Evolutionary conservation across 92 coral and sea anemone species (phyloP).

Genomic region (Heteractis magnifica): DNA sequence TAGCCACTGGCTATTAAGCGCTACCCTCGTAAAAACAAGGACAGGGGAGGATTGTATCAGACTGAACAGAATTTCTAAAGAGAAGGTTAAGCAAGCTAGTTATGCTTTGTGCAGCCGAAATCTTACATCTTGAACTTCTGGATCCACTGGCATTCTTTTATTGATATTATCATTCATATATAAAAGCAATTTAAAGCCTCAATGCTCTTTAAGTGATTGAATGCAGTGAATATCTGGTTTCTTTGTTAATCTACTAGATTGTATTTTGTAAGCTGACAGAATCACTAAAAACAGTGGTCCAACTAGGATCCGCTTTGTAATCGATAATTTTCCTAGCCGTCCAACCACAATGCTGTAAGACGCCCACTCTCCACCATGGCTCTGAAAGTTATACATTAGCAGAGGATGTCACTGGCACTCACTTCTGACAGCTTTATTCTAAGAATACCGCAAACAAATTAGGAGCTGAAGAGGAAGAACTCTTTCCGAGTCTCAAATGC

Average conservation of each 20-base stretch:
- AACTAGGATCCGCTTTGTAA: conserved; percentile 6
- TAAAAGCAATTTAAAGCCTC: background rate
- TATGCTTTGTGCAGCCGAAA: background rate
- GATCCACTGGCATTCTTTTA: background rate
- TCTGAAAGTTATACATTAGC: background rate
- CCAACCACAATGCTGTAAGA: background rate
- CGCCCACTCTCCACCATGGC: background rate
- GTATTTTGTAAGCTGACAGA: conserved; percentile 3
- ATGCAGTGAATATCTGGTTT: background rate
- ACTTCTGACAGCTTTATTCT: background rate
- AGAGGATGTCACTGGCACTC: background rate
- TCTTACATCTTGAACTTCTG: background rate
- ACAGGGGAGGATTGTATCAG: background rate
- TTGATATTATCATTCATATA: background rate
- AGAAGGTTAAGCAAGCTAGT: background rate
- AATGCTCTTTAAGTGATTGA: background rate
- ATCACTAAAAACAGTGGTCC: background rate
- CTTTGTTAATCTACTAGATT: conserved; percentile 5
- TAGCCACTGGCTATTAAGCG: background rate
- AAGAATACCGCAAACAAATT: background rate
- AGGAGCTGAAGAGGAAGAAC: background rate
- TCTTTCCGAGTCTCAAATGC: background rate
- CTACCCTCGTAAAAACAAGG: no score
- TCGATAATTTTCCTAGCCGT: background rate
- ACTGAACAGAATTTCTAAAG: background rate